Evolutionary conservation across 1,140 invertebrate species (phyloP), one percentile per base, ranked within the genome.

Genomic region (Hyles vespertilio): DNA sequence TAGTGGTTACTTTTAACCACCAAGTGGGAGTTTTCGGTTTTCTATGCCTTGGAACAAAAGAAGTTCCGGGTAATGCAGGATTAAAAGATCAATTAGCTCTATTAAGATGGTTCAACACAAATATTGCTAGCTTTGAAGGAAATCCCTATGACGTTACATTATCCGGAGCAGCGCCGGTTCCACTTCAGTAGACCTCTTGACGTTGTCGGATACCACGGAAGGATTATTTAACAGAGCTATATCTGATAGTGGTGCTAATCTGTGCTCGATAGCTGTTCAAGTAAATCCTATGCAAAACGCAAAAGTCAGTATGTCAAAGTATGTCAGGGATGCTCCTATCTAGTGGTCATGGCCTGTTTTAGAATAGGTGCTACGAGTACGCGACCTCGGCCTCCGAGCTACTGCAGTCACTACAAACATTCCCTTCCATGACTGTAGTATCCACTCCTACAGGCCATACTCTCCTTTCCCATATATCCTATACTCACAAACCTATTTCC

Each of bases 181-280:
- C 1, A 54, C 68, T 0, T 58, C 79, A 6, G 72, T 74, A 7
- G 72, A 76, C 51, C 48, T 76, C 6, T 52, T 80, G 6, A 69
- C 72, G 56, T 34, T 83, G 2, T 83, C 80, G 32, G 59, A 65
- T 8, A 58, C 57, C 34, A 54, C 77, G 0, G 59, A 65, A 53
- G 79, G 77, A 7, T 60, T 84, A 8, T 81, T 80, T 54, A 64
- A 70, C 12, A 84, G 77, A 59, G 81, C 72, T 8, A 81, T 85
- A n/a, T 61, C 74, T 2, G 74, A 81, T 53, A 84, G 82, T 49
- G 79, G 82, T 1, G 55, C 69, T 0, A 71, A 57, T 59, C 11
- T 70, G 12, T 65, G 67, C 3, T 55, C 51, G 32, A 72, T 67
- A 56, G 64, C 60, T 40, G 43, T 81, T 40, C 74, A 79, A 58